These are phyloP conservation scores for Ammospiza caudacuta DNA, from an alignment of 2,113 vertebrate genomes.

Conservation along the genomic window DNA sequence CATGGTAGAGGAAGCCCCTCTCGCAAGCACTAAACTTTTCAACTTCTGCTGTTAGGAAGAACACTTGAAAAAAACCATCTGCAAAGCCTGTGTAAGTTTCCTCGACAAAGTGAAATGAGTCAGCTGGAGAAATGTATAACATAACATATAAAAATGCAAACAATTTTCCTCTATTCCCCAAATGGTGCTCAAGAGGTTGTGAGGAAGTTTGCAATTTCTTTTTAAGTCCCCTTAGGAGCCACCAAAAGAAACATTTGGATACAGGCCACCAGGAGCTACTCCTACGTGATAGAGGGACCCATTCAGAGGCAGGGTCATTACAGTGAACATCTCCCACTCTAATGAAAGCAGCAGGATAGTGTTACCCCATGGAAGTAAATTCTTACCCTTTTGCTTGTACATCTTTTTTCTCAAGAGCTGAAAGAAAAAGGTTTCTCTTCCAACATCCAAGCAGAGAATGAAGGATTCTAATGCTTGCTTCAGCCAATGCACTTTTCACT, in stretches of 20 bases:
- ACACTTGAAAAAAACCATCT: conserved; percentile 8
- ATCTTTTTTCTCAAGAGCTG: neutral
- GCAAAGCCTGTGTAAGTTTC: neutral
- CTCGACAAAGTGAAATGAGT: conserved; percentile 11
- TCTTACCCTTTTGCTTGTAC: neutral
- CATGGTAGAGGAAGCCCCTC: neutral
- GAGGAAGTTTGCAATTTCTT: conserved; percentile 60
- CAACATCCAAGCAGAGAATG: neutral
- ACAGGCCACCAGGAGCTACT: neutral
- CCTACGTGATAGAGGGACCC: neutral
- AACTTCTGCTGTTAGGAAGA: conserved; percentile 23
- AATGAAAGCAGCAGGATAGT: neutral
- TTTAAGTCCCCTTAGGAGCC: conserved; percentile 24
- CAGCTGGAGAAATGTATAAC: conserved; percentile 13
- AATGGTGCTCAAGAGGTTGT: neutral
- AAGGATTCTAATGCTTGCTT: neutral
- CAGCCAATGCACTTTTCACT: neutral
- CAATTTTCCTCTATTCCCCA: neutral
- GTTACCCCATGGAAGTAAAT: neutral
- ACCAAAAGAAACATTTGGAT: conserved; percentile 31
- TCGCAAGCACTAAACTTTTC: neutral
- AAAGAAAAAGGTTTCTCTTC: neutral
- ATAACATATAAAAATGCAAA: conserved; percentile 45
- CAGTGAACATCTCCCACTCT: neutral
- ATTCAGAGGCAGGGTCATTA: neutral